These are phyloP conservation scores for Selenia dentaria DNA, from an alignment of 2,888 invertebrate genomes.

Conservation along the genomic window DNA sequence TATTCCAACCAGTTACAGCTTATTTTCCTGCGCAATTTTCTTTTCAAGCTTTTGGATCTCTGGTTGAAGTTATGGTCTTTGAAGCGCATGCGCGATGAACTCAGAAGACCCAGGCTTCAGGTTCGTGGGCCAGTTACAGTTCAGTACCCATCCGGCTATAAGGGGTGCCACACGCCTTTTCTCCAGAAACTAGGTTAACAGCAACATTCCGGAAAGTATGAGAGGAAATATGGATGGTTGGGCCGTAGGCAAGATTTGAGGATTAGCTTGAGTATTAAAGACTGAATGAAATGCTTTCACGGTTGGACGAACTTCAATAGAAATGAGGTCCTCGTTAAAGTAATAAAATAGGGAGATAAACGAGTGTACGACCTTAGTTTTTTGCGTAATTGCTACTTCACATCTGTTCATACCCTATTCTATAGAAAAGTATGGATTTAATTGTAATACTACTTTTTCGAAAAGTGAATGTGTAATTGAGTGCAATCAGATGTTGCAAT, in stretches of 20 bases:
- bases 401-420: no score
- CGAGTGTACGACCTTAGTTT: no score
- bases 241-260: slow-evolving; percentile 17
- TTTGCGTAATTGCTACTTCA: no score
- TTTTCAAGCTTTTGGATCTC: slow-evolving; percentile 8
- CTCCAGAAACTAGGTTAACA: slow-evolving; percentile 21
- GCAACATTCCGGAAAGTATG: slow-evolving; percentile 29
- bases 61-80: slow-evolving; percentile 20
- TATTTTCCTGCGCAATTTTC: slow-evolving; percentile 4
- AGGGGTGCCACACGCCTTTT: slow-evolving; percentile 11
- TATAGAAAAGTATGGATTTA: no score
- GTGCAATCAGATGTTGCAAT: no score
- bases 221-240: slow-evolving; percentile 16
- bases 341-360: slow-evolving; percentile 11
- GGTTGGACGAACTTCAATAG: slow-evolving; percentile 12
- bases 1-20: slow-evolving; percentile 15
- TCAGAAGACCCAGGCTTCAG: slow-evolving; percentile 26
- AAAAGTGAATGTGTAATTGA: no score
- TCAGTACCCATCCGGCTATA: slow-evolving; percentile 24
- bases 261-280: slow-evolving; percentile 20
- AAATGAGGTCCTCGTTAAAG: slow-evolving; percentile 6
- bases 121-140: slow-evolving; percentile 9
- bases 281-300: slow-evolving; percentile 13
- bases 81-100: slow-evolving; percentile 39
- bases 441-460: no score